A percentile compares a stretch with the other conserved stretches of the same genome.
Conservation (phyloP, 2,888 invertebrate species). For the Cryptocephalus moraei region DNA sequence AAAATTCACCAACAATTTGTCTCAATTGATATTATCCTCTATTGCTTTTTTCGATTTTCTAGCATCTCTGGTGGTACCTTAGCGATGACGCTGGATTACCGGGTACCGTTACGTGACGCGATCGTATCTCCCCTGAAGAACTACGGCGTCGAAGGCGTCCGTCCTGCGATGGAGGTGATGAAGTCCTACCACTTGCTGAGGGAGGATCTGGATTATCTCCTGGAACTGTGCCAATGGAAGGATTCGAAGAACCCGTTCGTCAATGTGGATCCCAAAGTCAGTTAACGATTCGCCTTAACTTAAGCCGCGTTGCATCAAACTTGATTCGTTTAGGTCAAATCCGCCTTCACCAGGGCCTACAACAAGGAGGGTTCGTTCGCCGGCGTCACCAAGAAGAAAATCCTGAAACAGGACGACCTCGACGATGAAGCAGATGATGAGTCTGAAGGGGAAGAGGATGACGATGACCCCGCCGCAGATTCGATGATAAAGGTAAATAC, state of each 20-base stretch:
- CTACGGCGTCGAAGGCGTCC: conserved; percentile 61
- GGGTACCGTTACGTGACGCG: conserved; percentile 63
- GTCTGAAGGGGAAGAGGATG: conserved; percentile 32
- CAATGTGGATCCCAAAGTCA: conserved; percentile 58
- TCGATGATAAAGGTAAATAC: conserved; percentile 64
- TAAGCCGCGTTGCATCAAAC: background rate
- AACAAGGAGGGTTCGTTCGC: conserved; percentile 68
- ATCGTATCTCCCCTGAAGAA: conserved; percentile 68
- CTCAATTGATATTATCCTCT: too few relatives aligned
- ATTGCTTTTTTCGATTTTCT: conserved; percentile 16
- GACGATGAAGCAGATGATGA: conserved; percentile 36
- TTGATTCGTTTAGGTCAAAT: conserved; percentile 61
- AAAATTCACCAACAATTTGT: too few relatives aligned
- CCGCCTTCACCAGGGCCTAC: conserved; percentile 85
- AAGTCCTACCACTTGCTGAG: conserved; percentile 76
- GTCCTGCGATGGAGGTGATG: conserved; percentile 60
- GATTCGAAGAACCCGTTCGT: conserved; percentile 66
- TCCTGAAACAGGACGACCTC: conserved; percentile 32
- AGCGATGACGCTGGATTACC: conserved; percentile 80
- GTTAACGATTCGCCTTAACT: background rate
- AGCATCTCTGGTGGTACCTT: conserved; percentile 73
- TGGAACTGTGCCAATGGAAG: conserved; percentile 81
- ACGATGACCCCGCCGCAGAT: conserved; percentile 55
- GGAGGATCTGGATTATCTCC: conserved; percentile 84
- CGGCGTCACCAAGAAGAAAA: conserved; percentile 51